Base-by-base conservation (phyloP, 2,888 invertebrate genomes). In the Agrochola macilenta region DNA sequence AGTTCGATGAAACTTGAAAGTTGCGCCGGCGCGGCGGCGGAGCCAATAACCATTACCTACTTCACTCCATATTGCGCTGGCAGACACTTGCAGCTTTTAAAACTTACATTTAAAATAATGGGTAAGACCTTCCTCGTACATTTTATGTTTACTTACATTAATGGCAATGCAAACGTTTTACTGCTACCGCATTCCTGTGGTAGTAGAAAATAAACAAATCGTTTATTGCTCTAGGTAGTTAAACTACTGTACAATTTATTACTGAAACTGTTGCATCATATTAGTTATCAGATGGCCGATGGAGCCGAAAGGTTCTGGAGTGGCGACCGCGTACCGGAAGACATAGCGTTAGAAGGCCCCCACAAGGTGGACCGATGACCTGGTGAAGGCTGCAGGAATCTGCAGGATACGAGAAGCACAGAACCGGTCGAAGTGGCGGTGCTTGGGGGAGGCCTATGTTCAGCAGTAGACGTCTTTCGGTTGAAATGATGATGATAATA, bases 1-100 rank as follows among this genome's bases (percentile, higher is more conserved):
- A 74, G 84, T 86, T 85, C 79, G 76, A 83, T 83, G 74, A 82
- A 74, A 79, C 76, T 79, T 79, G 79, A 81, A 80, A 84, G 65
- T 87, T 77, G 76, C 70, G 69, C 75, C 64, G 49, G 74, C 72
- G 76, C 70, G 69, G 74, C 64, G 46, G 74, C 66, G 70, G 74
- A 77, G 65, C 79, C 82, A 87, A 88, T 88, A 87, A 86, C 84
- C 83, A 80, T 78, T 88, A 77, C 81, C 74, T 73, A 63, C 84
- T 83, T 76, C 82, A 77, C 49, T 86, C 52, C 52, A 86, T 83
- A 81, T 85, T 78, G 80, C 75, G 73, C 78, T 78, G 69, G 72
- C 78, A 80, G 70, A 52, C 61, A 73, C 69, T 76, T 20, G 57
- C 65, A 57, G 30, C 66, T 70, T 85, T 66, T 85, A 58, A 57